These are phyloP conservation scores for Tragelaphus eurycerus DNA, from an alignment of 2,797 vertebrate genomes.

Conservation along the genomic window DNA sequence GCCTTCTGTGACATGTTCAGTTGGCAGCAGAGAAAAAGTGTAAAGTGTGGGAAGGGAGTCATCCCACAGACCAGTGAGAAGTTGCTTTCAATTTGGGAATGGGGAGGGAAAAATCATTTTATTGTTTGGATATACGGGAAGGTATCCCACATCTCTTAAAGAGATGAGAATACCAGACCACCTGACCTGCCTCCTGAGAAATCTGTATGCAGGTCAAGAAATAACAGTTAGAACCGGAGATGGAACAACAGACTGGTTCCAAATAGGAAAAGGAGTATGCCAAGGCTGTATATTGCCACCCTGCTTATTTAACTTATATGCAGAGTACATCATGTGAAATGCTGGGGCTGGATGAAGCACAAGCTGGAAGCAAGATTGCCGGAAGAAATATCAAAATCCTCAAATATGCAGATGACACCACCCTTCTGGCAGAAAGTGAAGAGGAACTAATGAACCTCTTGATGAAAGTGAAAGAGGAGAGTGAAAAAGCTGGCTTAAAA, in stretches of 20 bases:
- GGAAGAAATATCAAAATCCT: neutral
- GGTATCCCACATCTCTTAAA: neutral
- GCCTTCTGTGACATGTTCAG: neutral
- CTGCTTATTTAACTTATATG: neutral
- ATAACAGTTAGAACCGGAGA: neutral
- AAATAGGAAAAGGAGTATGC: neutral
- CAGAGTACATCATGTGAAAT: neutral
- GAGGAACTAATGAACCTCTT: neutral
- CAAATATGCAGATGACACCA: neutral
- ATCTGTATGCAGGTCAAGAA: neutral
- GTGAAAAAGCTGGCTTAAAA: neutral
- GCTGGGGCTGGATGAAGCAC: neutral
- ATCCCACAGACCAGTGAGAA: neutral
- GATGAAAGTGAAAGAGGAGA: neutral
- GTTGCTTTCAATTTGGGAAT: neutral
- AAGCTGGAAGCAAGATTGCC: neutral
- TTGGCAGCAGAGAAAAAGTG: neutral
- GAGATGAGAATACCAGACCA: neutral
- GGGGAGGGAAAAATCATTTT: neutral
- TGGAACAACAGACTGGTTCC: neutral
- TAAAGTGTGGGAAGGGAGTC: neutral
- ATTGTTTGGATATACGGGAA: neutral
- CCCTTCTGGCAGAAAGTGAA: neutral
- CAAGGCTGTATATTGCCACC: neutral
- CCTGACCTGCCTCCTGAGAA: neutral